Percentiles rank a stretch among this genome's conserved stretches.
phyloP scores from a whole-genome alignment of 2,113 vertebrate genomes.

The Alethe diademata region DNA sequence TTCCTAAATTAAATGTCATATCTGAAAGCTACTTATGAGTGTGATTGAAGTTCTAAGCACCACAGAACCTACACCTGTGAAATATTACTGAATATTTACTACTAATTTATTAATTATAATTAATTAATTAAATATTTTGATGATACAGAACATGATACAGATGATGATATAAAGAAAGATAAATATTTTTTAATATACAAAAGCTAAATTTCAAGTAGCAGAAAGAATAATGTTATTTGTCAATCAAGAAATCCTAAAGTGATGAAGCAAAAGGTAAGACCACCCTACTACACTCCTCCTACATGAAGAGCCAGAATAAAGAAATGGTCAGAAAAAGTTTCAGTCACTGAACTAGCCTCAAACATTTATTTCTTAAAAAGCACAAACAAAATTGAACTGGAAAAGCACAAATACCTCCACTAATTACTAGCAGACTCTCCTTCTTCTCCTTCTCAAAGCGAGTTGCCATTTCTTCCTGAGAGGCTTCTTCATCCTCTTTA shows the following conservation, averaged over 20 bases:
- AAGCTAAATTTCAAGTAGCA: not conserved
- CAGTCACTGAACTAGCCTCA: not conserved
- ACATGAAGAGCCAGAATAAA: not conserved
- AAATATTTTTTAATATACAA: not conserved
- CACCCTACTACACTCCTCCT: not conserved
- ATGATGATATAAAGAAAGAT: not conserved
- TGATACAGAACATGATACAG: not conserved
- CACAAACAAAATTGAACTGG: not conserved
- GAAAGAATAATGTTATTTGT: not conserved
- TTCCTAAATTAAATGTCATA: not conserved
- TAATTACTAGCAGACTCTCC: slow-evolving; percentile 82
- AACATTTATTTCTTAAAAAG: not conserved
- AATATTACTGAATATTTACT: not conserved
- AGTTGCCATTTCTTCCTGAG: slow-evolving; percentile 85
- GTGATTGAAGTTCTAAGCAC: not conserved
- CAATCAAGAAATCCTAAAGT: not conserved
- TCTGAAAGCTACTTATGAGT: not conserved
- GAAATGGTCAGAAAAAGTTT: not conserved
- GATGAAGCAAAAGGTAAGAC: not conserved
- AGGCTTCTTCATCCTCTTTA: slow-evolving; percentile 77
- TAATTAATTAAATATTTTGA: not conserved
- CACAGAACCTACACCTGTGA: not conserved
- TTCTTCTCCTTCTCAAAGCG: slow-evolving; percentile 85
- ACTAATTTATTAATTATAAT: not conserved
- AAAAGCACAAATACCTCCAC: slow-evolving; percentile 74